Evolutionary conservation across 2,797 vertebrate genomes (phyloP).

Genomic region (Erethizon dorsatum): DNA sequence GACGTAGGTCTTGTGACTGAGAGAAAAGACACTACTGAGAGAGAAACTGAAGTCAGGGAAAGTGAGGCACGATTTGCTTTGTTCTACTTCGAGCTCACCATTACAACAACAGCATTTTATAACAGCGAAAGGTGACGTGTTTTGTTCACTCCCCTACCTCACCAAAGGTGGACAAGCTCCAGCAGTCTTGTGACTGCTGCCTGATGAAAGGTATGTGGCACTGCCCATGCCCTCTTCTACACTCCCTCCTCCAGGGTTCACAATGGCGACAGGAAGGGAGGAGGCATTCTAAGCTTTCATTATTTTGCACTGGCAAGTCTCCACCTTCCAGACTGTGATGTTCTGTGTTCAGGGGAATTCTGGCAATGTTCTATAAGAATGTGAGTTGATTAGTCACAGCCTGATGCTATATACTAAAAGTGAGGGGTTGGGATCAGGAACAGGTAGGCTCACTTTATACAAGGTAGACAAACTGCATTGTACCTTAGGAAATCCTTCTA

Average conservation of each 20-base stretch:
- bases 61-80: neutral
- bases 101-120: neutral
- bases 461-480: neutral
- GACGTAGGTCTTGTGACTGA: neutral
- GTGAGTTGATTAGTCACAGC: neutral
- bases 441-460: neutral
- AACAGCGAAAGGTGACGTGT: neutral
- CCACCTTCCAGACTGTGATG: slow-evolving; percentile 50
- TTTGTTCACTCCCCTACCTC: neutral
- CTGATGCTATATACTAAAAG: neutral
- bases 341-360: slow-evolving; percentile 56
- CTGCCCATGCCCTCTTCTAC: neutral
- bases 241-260: neutral
- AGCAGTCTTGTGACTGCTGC: neutral
- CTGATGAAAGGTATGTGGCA: neutral
- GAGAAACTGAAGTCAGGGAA: neutral
- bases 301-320: slow-evolving; percentile 42
- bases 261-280: neutral
- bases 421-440: neutral
- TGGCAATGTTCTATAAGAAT: neutral
- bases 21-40: neutral
- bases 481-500: neutral
- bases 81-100: neutral
- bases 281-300: neutral
- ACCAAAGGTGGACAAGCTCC: neutral